Percentiles rank a stretch among this genome's conserved stretches.
Evolutionary conservation across 2,797 vertebrate species (phyloP).

Genomic region (Semotilus atromaculatus): DNA sequence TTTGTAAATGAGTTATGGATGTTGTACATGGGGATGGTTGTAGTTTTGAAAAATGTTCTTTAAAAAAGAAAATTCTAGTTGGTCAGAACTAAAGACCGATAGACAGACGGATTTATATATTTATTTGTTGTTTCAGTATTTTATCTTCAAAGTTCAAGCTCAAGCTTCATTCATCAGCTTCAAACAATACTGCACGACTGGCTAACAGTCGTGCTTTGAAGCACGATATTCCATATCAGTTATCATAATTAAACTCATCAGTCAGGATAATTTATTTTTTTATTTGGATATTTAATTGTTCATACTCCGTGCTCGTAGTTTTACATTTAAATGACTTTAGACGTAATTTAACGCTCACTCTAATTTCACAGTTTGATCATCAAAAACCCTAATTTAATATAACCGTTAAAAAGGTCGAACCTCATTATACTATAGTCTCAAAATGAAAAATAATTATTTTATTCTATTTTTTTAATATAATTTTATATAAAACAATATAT

Average conservation of each 20-base stretch:
- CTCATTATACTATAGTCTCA: background rate
- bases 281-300: background rate
- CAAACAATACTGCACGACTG: background rate
- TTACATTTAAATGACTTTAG: background rate
- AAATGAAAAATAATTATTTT: background rate
- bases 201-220: background rate
- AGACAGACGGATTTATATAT: background rate
- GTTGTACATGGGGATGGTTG: background rate
- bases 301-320: background rate
- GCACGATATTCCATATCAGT: background rate
- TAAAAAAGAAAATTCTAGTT: background rate
- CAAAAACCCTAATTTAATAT: background rate
- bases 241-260: background rate
- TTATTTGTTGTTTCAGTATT: background rate
- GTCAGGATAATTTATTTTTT: background rate
- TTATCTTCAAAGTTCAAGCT: constrained; percentile 6
- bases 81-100: background rate
- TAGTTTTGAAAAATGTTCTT: background rate
- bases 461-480: too few species aligned
- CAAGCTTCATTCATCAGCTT: background rate
- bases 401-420: background rate
- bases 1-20: constrained; percentile 27
- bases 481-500: too few species aligned
- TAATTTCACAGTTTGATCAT: background rate
- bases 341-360: background rate